Percentiles rank a stretch among this genome's conserved stretches.
Conservation (phyloP, 2,888 invertebrate genomes). For the Dorcus hopei region DNA sequence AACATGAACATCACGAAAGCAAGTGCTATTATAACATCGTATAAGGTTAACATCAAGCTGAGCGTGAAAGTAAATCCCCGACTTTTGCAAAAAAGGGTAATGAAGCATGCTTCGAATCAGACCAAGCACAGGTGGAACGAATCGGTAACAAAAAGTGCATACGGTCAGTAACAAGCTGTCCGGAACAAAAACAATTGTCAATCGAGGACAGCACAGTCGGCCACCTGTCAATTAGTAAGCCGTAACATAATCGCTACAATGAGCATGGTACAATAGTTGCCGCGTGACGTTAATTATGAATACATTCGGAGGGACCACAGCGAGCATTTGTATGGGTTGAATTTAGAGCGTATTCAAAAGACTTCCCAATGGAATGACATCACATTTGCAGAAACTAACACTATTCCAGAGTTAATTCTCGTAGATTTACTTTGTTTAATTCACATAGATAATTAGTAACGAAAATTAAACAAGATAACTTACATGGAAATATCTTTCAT, state of each 20-base stretch:
- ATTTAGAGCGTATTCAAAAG: not conserved
- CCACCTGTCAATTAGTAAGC: conserved; percentile 4
- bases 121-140: not conserved
- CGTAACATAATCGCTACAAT: not conserved
- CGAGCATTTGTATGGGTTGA: not conserved
- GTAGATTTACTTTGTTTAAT: too few species aligned
- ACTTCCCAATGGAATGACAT: not conserved
- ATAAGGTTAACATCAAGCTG: too few species aligned
- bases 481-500: too few species aligned
- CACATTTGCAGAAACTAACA: too few species aligned
- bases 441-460: too few species aligned
- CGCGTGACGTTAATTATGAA: conserved; percentile 7
- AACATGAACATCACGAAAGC: too few species aligned
- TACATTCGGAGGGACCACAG: not conserved
- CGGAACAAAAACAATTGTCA: conserved; percentile 1
- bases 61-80: too few species aligned
- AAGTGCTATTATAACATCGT: too few species aligned
- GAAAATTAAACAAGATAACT: too few species aligned
- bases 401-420: too few species aligned
- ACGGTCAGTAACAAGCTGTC: conserved; percentile 3
- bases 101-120: not conserved
- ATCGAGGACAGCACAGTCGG: not conserved
- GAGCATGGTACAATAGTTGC: conserved; percentile 3
- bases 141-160: not conserved
- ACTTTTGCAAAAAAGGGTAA: too few species aligned